phyloP scores from a whole-genome alignment of 2,797 vertebrate genomes.

The Galago senegalensis region DNA sequence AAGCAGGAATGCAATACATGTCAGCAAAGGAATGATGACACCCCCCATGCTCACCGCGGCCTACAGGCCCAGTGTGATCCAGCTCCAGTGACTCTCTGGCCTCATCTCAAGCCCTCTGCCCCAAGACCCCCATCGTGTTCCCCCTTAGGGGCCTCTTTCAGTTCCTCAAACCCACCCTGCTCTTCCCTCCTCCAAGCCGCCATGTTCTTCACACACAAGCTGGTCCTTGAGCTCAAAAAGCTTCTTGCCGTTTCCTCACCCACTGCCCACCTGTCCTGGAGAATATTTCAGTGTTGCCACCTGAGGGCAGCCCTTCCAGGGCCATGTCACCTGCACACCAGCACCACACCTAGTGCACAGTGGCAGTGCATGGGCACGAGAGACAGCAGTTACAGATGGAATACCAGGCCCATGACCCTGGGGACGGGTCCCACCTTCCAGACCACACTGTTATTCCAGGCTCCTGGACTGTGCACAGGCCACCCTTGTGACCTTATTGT shows the following conservation, averaged over 20 bases:
- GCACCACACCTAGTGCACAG: not conserved
- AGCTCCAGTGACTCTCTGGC: not conserved
- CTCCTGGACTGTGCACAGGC: not conserved
- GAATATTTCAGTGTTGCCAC: no score
- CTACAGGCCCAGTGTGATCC: not conserved
- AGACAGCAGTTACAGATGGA: not conserved
- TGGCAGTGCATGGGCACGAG: rapidly evolving
- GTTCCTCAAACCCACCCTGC: not conserved
- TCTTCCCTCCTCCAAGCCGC: not conserved
- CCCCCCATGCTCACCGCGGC: not conserved
- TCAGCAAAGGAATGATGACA: no score
- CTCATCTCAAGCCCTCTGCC: not conserved
- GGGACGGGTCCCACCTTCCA: not conserved
- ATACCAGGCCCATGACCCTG: not conserved
- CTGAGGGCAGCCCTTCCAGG: not conserved
- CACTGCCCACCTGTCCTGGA: not conserved
- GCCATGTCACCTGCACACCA: not conserved
- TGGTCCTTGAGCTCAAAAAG: not conserved
- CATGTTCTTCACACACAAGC: not conserved
- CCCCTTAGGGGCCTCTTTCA: not conserved
- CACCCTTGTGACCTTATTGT: not conserved
- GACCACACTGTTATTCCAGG: not conserved
- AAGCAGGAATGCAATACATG: not conserved
- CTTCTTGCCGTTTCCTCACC: not conserved
- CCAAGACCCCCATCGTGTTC: no score